phyloP scores from a whole-genome alignment of 2,113 vertebrate genomes.

The Crotalus horridus region DNA sequence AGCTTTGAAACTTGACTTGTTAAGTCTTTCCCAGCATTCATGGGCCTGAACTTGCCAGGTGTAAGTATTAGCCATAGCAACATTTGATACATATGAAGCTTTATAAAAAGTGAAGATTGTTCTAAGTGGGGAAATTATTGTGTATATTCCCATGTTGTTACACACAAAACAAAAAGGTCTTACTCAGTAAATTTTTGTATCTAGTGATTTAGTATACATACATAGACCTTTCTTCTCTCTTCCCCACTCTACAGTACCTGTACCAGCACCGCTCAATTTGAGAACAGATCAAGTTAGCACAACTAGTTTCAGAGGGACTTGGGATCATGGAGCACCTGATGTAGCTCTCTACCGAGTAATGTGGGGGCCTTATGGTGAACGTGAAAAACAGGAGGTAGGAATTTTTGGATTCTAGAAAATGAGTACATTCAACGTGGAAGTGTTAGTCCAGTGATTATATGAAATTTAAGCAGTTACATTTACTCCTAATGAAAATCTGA shows the following conservation, averaged over 20 bases:
- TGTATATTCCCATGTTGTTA: not conserved
- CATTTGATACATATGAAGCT: not conserved
- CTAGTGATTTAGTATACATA: not conserved
- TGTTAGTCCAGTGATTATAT: not conserved
- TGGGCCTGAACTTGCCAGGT: not conserved
- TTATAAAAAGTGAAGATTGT: not conserved
- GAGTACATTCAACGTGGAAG: constrained; percentile 18
- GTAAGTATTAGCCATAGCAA: not conserved
- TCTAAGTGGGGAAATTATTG: not conserved
- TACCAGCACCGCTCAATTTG: constrained; percentile 88
- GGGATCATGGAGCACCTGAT: constrained; percentile 91
- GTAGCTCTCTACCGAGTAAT: constrained; percentile 88
- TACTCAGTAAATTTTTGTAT: constrained; percentile 1
- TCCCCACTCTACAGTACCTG: constrained; percentile 61
- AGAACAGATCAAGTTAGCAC: constrained; percentile 82
- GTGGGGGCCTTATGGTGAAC: constrained; percentile 76
- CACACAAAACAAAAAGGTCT: not conserved
- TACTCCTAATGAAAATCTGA: not conserved
- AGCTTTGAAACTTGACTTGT: not conserved
- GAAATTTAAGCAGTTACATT: not conserved
- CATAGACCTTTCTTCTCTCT: constrained; percentile 8
- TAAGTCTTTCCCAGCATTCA: not conserved
- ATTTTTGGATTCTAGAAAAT: not conserved
- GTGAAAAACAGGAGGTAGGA: constrained; percentile 69
- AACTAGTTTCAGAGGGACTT: constrained; percentile 84